Base-by-base conservation (phyloP, 2,888 invertebrate species). In the Hemicrepidius hirtus region DNA sequence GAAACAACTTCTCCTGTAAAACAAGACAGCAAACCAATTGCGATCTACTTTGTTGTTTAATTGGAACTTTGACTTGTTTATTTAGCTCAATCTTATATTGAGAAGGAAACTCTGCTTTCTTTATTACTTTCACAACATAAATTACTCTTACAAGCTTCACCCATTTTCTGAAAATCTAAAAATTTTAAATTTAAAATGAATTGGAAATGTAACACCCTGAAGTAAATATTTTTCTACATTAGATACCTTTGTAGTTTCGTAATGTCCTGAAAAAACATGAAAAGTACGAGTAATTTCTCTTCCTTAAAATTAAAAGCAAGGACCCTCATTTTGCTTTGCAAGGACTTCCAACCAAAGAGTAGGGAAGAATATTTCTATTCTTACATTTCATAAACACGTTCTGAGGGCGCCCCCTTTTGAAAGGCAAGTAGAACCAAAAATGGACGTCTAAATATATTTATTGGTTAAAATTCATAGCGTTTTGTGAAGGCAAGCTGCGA, bases 401-500 rank as follows among this genome's bases (percentile, higher is more conserved):
- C 13, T 6, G 2, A 40, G 40, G 40, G n/a, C n/a, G n/a, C 9
- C 46, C 16, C 9, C 46, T 9, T 46, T 46, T 18, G 3, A 46
- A 16, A 9, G 53, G 12, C 3, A 6, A 5, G 21, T n/a, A 13
- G 55, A n/a, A 37, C 59, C 53, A 44, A 60, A 57, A 60, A 64
- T 35, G 62, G 24, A 71, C 28, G 40, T 32, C 24, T 35, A 53
- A 59, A 71, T 64, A 60, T 70, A 62, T 74, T 70, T 62, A 66
- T 74, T 71, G 67, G 65, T 75, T 71, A 74, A 74, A 74, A 74
- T 73, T 75, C 73, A 74, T 70, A 64, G 67, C 71, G 64, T 49
- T 72, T 72, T 72, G 49, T 66, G 69, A 64, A 71, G 65, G 68
- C 72, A 60, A 74, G 53, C 68, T 62, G 65, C 68, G 71, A 68